Percentiles rank a stretch among this genome's conserved stretches.
phyloP scores from a whole-genome alignment of 2,888 invertebrate genomes.

The Dasysyrphus tricinctus region DNA sequence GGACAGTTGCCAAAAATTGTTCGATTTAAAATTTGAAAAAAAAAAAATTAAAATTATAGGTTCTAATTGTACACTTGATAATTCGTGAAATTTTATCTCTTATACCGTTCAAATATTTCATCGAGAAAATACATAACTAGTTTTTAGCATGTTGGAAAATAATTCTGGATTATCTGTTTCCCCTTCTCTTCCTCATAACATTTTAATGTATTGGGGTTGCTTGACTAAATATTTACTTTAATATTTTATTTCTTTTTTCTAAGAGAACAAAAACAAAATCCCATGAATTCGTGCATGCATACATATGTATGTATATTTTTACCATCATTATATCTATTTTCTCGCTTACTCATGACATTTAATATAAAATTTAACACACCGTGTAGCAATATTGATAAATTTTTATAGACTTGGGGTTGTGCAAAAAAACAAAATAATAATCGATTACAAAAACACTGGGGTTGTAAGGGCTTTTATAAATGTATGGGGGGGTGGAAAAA shows the following conservation, averaged over 20 bases:
- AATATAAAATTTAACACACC: constrained; percentile 55
- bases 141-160: neutral
- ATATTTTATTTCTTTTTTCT: neutral
- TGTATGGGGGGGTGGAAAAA: constrained; percentile 22
- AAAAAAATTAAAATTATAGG: too few relatives aligned
- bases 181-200: neutral
- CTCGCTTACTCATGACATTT: constrained; percentile 61
- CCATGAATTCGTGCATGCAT: neutral
- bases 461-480: constrained; percentile 50
- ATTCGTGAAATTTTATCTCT: too few relatives aligned
- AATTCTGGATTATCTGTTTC: neutral
- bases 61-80: too few relatives aligned
- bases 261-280: neutral
- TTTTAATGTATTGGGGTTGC: neutral
- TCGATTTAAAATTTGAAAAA: neutral
- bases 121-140: neutral
- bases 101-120: neutral
- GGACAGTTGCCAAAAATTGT: neutral
- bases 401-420: constrained; percentile 29
- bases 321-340: constrained; percentile 44
- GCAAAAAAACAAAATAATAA: constrained; percentile 40
- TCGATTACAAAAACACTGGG: constrained; percentile 66
- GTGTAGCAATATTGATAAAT: constrained; percentile 55
- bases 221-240: neutral
- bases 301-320: neutral